phyloP scores from a whole-genome alignment of 2,113 vertebrate species.

The Neoarius graeffei region DNA sequence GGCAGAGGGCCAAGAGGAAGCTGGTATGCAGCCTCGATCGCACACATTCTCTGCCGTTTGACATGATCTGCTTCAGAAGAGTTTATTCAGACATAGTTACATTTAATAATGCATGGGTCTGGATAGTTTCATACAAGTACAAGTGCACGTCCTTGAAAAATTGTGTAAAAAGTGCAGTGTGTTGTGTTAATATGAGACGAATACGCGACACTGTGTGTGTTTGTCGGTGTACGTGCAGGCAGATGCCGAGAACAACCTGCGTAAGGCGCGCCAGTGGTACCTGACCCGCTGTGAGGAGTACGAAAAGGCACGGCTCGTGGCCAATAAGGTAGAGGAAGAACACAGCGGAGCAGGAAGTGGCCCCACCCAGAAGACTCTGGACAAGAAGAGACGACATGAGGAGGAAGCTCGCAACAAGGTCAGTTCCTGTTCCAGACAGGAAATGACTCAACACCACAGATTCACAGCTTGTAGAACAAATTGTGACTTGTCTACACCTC shows the following conservation, averaged over 20 bases:
- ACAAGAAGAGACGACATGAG: constrained; percentile 89
- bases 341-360: constrained; percentile 59
- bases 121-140: neutral
- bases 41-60: neutral
- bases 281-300: constrained; percentile 88
- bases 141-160: neutral
- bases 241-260: constrained; percentile 90
- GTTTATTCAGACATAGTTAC: neutral
- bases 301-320: constrained; percentile 80
- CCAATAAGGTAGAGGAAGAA: constrained; percentile 85
- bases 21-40: constrained; percentile 74
- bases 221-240: constrained; percentile 70
- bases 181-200: neutral
- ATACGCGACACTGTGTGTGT: neutral
- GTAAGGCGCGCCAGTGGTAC: constrained; percentile 88
- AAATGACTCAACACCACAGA: constrained; percentile 33
- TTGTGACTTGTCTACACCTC: neutral
- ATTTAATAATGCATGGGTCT: neutral
- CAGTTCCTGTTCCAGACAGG: constrained; percentile 37
- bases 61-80: neutral
- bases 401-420: constrained; percentile 96
- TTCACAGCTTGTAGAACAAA: neutral
- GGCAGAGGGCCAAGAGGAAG: constrained; percentile 91
- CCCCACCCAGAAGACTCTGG: constrained; percentile 80
- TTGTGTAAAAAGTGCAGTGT: neutral